Evolutionary conservation across 2,888 invertebrate genomes (phyloP), one percentile per base, ranked within the genome.

Genomic region (Neelides folsomi): DNA sequence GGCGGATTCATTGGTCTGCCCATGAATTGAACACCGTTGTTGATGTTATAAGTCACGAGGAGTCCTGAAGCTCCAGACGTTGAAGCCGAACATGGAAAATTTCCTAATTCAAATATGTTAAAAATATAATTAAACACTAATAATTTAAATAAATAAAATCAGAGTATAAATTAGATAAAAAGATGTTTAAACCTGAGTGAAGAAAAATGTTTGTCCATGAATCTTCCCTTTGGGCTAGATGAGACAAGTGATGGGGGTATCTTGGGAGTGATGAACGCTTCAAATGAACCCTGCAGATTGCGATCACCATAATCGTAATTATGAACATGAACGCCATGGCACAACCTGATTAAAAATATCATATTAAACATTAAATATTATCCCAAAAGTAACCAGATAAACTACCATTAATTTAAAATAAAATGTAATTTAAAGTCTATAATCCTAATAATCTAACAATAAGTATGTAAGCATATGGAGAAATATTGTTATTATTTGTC

Each of bases 251-350:
- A 38, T 54, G 67, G 27, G 66, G 66, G 54, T 66, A 66, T 44
- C 68, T 63, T 8, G 67, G 61, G 47, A 66, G 62, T 52, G 67
- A 65, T 20, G 67, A 66, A 39, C 71, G 67, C 59, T 70, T 70
- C 62, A 72, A 68, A 59, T 72, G 72, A 36, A 72, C 69, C 48
- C 72, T 66, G 60, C 71, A 72, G 49, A 72, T 71, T 20, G 71
- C 71, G 55, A 72, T 69, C 36, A 72, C 69, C 54, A 72, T 66
- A 52, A 71, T 68, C 16, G 71, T 71, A 6, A 71, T 70, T 53
- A 72, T 70, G 51, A 72, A 68, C 68, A 72, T 70, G 57, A 73
- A 71, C 10, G 71, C 71, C 66, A 71, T 69, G 27, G 72, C 71
- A 66, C 72, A 72, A 55, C 72, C 71, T 71, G 58, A 51, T 41